A percentile compares a stretch with the other conserved stretches of the same genome.
phyloP scores from a whole-genome alignment of 2,888 invertebrate species.

The Ophioninae sp. region DNA sequence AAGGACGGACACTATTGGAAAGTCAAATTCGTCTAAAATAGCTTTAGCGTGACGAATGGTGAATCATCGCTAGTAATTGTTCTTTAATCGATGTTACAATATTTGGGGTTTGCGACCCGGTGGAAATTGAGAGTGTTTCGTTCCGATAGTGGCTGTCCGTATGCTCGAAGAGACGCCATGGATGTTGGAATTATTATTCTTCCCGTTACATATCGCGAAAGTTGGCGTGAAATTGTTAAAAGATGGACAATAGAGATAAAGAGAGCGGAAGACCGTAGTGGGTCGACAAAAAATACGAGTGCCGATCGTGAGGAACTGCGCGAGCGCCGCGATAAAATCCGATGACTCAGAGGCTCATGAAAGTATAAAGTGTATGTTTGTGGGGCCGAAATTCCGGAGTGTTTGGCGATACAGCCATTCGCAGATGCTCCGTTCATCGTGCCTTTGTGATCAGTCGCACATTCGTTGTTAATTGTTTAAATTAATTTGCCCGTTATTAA shows the following conservation, averaged over 20 bases:
- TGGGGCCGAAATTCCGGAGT: conserved; percentile 55
- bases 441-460: conserved; percentile 63
- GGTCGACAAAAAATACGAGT: neutral
- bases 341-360: conserved; percentile 44
- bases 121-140: neutral
- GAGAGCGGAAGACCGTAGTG: neutral
- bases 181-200: neutral
- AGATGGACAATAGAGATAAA: neutral
- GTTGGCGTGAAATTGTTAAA: neutral
- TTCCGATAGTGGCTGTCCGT: neutral
- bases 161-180: neutral
- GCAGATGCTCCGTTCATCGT: conserved; percentile 60
- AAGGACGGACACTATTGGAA: neutral
- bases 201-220: neutral
- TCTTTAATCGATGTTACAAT: neutral
- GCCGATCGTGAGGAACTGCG: conserved; percentile 5
- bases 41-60: neutral
- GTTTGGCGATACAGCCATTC: conserved; percentile 64
- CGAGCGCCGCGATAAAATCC: conserved; percentile 20
- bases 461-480: conserved; percentile 56
- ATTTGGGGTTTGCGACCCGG: neutral
- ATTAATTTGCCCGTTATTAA: conserved; percentile 47
- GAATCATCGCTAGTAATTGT: neutral
- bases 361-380: conserved; percentile 36
- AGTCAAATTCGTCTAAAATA: neutral